These are phyloP conservation scores for Lacanobia oleracea DNA, from an alignment of 2,888 invertebrate species.

Conservation along the genomic window DNA sequence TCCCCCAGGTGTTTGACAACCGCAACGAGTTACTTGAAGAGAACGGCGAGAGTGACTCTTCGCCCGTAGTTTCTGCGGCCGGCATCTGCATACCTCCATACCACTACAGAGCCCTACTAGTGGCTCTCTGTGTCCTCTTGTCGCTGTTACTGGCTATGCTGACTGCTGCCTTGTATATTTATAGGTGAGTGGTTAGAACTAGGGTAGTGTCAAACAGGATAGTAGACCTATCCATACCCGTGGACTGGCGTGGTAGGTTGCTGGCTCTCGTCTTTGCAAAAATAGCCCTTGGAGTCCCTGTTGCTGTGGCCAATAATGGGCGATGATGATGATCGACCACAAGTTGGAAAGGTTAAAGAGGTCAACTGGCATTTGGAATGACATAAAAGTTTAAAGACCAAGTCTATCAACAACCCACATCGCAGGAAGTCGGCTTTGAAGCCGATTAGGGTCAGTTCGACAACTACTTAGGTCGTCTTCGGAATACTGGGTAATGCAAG, in stretches of 20 bases:
- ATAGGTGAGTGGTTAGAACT: slow-evolving; percentile 89
- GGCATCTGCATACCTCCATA: slow-evolving; percentile 95
- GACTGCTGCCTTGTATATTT: slow-evolving; percentile 93
- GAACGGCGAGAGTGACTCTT: slow-evolving; percentile 91
- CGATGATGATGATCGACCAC: no score
- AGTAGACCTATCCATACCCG: neutral
- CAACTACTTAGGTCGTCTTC: no score
- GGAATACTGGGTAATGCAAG: neutral
- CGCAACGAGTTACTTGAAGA: slow-evolving; percentile 94
- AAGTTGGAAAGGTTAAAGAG: neutral
- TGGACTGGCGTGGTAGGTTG: no score
- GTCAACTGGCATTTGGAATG: neutral
- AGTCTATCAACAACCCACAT: neutral
- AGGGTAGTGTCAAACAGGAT: no score
- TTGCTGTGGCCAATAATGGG: no score
- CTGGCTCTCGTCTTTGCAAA: no score
- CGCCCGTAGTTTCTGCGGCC: slow-evolving; percentile 92
- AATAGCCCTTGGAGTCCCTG: no score
- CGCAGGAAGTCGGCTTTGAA: neutral
- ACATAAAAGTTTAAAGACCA: neutral
- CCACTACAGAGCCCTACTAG: slow-evolving; percentile 96
- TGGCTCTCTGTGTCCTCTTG: slow-evolving; percentile 94
- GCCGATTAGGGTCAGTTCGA: neutral
- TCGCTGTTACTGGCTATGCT: slow-evolving; percentile 94
- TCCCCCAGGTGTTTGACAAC: slow-evolving; percentile 95